These are phyloP conservation scores for Micromys minutus DNA, from an alignment of 2,113 vertebrate species.

Conservation along the genomic window DNA sequence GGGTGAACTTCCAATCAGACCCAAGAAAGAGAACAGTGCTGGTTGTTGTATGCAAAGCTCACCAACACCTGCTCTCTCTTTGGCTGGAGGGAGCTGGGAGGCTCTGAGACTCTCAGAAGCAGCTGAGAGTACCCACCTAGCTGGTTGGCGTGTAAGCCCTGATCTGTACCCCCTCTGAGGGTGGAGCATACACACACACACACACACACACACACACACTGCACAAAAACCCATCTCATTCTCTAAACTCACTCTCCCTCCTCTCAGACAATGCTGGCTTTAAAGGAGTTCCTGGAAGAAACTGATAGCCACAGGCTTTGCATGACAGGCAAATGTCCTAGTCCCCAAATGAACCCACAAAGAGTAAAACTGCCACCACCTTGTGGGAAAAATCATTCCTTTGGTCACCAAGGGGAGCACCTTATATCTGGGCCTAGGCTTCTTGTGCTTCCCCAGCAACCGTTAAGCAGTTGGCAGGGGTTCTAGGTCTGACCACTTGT, in stretches of 20 bases:
- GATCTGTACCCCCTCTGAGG: not conserved
- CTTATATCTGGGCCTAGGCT: not conserved
- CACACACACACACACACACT: not conserved
- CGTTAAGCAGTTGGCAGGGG: not conserved
- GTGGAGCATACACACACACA: not conserved
- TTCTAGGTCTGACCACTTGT: not conserved
- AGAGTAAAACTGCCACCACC: not conserved
- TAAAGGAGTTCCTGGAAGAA: slow-evolving; percentile 31
- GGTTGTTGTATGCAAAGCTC: not conserved
- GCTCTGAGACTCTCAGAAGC: not conserved
- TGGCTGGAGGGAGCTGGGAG: rapidly evolving
- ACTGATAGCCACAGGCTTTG: not conserved
- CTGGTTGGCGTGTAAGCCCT: rapidly evolving
- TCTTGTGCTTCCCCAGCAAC: not conserved
- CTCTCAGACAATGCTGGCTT: not conserved
- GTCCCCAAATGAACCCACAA: not conserved
- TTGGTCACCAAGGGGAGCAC: not conserved
- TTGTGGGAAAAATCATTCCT: not conserved
- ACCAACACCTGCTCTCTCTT: not conserved
- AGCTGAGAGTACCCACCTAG: not conserved
- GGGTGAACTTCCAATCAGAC: not conserved
- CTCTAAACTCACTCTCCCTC: not conserved
- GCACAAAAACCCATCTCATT: not conserved
- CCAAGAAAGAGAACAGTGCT: not conserved
- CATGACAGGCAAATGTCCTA: slow-evolving; percentile 60